Percentiles rank a stretch among this genome's conserved stretches.
Conservation (phyloP, 1,140 invertebrate genomes). For the Chrysoperla carnea region DNA sequence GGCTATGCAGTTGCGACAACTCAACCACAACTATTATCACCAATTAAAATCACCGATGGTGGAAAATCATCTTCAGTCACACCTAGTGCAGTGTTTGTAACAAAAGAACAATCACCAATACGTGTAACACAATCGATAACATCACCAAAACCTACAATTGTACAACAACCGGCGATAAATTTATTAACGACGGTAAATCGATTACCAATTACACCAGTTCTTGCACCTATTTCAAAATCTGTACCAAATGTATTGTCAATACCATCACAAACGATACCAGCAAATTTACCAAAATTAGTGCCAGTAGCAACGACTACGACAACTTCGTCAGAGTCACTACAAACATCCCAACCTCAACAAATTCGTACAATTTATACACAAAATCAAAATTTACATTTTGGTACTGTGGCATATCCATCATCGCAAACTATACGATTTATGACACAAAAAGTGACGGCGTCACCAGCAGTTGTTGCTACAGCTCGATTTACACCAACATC, state of each 20-base stretch:
- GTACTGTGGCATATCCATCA: conserved; percentile 12
- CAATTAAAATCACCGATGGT: no score
- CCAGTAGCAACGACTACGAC: conserved; percentile 6
- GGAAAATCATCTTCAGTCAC: no score
- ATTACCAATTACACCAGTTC: conserved; percentile 31
- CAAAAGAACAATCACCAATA: no score
- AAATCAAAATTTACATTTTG: conserved; percentile 4
- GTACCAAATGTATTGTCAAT: conserved; percentile 26
- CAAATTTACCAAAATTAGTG: conserved; percentile 14
- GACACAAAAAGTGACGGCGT: conserved; percentile 4
- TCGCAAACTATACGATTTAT: background rate
- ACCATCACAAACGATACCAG: conserved; percentile 24
- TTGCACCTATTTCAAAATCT: conserved; percentile 31
- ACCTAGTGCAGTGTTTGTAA: no score
- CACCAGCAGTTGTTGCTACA: conserved; percentile 14
- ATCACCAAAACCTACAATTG: no score
- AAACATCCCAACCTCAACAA: background rate
- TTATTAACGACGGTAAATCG: conserved; percentile 24
- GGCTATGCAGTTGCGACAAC: no score
- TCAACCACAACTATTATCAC: no score
- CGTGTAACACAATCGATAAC: no score
- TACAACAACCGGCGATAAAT: background rate
- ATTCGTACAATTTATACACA: background rate
- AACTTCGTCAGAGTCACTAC: background rate
- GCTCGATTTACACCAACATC: conserved; percentile 9